These are phyloP conservation scores for Pseudochirops corinnae DNA, from an alignment of 2,797 vertebrate genomes.

Conservation along the genomic window DNA sequence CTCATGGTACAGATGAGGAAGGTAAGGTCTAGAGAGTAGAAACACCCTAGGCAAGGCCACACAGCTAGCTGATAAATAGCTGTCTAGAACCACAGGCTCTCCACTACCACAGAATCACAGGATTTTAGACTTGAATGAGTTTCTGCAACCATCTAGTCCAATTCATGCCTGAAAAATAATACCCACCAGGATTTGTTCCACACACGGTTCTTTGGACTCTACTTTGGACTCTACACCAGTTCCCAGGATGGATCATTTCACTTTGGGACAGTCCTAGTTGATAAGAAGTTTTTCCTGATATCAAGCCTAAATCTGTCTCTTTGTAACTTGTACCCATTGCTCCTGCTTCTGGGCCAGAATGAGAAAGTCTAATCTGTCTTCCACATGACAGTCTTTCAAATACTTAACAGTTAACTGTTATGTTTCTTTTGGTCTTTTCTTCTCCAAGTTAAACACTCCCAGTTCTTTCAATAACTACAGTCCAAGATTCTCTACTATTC, in stretches of 20 bases:
- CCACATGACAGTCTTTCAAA: background rate
- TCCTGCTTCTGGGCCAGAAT: background rate
- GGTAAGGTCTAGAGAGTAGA: background rate
- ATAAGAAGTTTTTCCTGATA: background rate
- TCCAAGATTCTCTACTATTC: background rate
- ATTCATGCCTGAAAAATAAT: background rate
- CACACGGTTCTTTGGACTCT: background rate
- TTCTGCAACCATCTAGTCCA: background rate
- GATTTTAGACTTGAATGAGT: background rate
- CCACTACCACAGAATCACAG: background rate
- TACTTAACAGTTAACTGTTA: background rate
- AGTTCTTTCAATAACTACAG: background rate
- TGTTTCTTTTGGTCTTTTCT: background rate
- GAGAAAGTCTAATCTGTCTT: background rate
- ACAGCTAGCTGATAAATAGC: background rate
- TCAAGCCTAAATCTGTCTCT: background rate
- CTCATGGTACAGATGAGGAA: background rate
- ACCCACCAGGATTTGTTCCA: background rate
- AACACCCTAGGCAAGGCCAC: background rate
- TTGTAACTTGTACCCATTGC: background rate
- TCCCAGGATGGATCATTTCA: background rate
- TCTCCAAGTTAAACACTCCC: background rate
- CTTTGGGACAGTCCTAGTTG: background rate
- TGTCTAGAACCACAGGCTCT: background rate
- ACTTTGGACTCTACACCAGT: background rate